phyloP scores from a whole-genome alignment of 2,888 invertebrate genomes.

The Agrilus mali region DNA sequence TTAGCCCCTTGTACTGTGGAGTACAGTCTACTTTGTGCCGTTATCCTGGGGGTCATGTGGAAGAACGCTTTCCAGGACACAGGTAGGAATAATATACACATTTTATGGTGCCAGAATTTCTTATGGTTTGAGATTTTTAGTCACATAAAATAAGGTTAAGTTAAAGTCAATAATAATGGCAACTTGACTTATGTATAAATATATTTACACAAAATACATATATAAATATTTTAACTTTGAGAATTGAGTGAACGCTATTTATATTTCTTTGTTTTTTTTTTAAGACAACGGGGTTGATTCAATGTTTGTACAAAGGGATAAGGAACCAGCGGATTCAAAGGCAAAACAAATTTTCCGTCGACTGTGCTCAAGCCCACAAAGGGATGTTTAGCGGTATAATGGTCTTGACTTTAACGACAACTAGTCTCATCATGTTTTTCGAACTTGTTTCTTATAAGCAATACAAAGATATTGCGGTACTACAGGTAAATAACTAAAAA shows the following conservation, averaged over 20 bases:
- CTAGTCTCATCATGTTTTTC: constrained; percentile 78
- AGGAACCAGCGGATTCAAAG: constrained; percentile 15
- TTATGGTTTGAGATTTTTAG: too few species aligned
- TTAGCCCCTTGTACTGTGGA: constrained; percentile 84
- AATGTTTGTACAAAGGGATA: constrained; percentile 8
- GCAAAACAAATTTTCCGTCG: constrained; percentile 61
- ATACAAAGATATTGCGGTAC: constrained; percentile 51
- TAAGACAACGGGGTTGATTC: constrained; percentile 18
- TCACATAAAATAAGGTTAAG: too few species aligned
- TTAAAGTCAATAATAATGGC: too few species aligned
- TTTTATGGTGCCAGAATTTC: too few species aligned
- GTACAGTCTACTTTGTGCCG: constrained; percentile 83
- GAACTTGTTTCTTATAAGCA: constrained; percentile 55
- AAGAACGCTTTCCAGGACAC: constrained; percentile 46
- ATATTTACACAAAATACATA: too few species aligned
- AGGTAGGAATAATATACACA: too few species aligned
- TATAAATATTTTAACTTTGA: too few species aligned
- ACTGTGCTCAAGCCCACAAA: constrained; percentile 74
- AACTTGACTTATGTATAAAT: too few species aligned
- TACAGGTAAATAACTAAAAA: constrained; percentile 51
- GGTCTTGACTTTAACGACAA: constrained; percentile 58
- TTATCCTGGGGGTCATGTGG: constrained; percentile 84
- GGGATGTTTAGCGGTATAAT: constrained; percentile 60
- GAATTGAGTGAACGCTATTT: too few species aligned
- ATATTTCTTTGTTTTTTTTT: too few species aligned